These are phyloP conservation scores for Cotesia vestalis DNA, from an alignment of 1,140 invertebrate genomes.

Conservation along the genomic window DNA sequence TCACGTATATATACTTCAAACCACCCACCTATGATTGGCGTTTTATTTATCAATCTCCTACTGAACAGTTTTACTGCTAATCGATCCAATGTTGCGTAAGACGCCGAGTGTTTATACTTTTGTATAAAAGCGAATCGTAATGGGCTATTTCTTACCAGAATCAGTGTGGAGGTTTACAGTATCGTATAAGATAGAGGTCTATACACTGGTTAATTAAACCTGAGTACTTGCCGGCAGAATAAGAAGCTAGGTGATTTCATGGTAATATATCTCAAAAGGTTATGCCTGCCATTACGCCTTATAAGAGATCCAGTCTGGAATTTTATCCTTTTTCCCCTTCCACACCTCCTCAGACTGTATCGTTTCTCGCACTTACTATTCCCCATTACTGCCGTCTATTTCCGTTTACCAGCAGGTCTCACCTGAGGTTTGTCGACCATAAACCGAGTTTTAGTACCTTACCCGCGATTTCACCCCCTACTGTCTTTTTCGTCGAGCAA, in stretches of 20 bases:
- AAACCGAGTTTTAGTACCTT: constrained; percentile 27
- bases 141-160: not conserved
- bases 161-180: not conserved
- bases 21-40: not conserved
- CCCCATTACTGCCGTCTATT: constrained; percentile 36
- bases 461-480: constrained; percentile 17
- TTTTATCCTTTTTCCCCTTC: constrained; percentile 19
- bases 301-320: not conserved
- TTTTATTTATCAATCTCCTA: not conserved
- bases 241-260: not conserved
- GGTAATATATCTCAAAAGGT: constrained; percentile 2
- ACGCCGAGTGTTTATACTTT: not conserved
- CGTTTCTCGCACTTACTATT: constrained; percentile 36
- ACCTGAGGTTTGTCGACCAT: constrained; percentile 37
- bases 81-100: not conserved
- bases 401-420: constrained; percentile 36
- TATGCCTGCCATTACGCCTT: constrained; percentile 6
- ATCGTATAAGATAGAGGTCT: not conserved
- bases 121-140: not conserved
- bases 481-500: not conserved
- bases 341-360: no score
- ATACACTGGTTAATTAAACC: constrained; percentile 14
- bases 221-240: not conserved
- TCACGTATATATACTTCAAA: not conserved
- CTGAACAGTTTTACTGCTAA: no score